These are phyloP conservation scores for Escarpia spicata DNA, from an alignment of 2,888 invertebrate species.

Conservation along the genomic window DNA sequence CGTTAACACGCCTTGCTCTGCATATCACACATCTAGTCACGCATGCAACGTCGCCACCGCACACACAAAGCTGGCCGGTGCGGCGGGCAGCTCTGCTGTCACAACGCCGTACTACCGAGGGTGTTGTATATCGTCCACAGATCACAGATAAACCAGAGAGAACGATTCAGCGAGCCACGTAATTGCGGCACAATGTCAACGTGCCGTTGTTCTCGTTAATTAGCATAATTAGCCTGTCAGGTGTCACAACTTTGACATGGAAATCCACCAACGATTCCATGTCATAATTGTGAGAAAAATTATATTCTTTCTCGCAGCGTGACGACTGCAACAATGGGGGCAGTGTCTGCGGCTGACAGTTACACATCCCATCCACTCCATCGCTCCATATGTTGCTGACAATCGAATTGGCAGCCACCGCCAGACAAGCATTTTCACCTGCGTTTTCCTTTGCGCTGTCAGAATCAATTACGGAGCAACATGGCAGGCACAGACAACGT, in stretches of 20 bases:
- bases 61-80: constrained; percentile 4
- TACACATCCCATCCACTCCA: neutral
- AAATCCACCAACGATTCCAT: neutral
- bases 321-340: neutral
- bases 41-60: neutral
- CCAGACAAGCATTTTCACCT: neutral
- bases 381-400: neutral
- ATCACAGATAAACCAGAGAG: neutral
- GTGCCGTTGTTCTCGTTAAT: constrained; percentile 1
- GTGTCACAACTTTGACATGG: neutral
- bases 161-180: neutral
- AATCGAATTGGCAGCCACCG: neutral
- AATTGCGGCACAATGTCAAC: constrained; percentile 12
- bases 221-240: constrained; percentile 11
- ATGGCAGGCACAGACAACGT: neutral
- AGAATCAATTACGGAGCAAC: neutral
- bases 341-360: neutral
- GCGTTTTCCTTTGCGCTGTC: neutral
- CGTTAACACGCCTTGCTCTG: neutral
- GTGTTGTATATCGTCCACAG: neutral
- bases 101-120: neutral
- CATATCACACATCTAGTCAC: neutral
- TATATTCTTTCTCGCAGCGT: constrained; percentile 4
- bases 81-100: neutral
- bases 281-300: constrained; percentile 16